Evolutionary conservation across 2,113 vertebrate species (phyloP).

Genomic region (Baryphthengus martii): DNA sequence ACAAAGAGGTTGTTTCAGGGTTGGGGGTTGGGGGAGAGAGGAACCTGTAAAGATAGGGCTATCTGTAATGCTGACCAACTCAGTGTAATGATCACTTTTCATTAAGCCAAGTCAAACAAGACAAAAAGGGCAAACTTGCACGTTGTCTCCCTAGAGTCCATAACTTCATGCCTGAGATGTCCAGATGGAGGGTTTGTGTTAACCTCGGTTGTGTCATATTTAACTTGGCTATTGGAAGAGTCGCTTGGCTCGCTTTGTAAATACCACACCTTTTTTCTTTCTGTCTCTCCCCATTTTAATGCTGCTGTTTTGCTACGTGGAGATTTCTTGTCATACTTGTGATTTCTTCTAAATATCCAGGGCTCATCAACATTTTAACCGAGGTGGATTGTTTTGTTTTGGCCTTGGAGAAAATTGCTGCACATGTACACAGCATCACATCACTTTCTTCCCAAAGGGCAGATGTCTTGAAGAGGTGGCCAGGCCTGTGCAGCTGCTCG

Average conservation of each 20-base stretch:
- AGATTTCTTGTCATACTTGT: neutral
- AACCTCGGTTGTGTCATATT: slow-evolving; percentile 36
- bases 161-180: neutral
- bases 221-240: slow-evolving; percentile 43
- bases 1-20: neutral
- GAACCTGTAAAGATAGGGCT: neutral
- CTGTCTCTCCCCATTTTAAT: neutral
- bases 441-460: neutral
- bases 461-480: neutral
- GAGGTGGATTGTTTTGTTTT: neutral
- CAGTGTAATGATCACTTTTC: neutral
- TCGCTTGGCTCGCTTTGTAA: slow-evolving; percentile 4
- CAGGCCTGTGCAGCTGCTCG: neutral
- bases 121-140: neutral
- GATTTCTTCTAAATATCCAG: neutral
- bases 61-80: neutral
- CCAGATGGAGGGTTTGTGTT: neutral
- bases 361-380: neutral
- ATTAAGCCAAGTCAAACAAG: neutral
- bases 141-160: neutral
- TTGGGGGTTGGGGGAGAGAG: neutral
- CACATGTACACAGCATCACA: neutral
- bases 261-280: slow-evolving; percentile 45
- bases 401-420: neutral
- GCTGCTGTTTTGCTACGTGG: neutral